Evolutionary conservation across 2,113 vertebrate genomes (phyloP), one percentile per base, ranked within the genome.

Genomic region (Mirounga angustirostris): DNA sequence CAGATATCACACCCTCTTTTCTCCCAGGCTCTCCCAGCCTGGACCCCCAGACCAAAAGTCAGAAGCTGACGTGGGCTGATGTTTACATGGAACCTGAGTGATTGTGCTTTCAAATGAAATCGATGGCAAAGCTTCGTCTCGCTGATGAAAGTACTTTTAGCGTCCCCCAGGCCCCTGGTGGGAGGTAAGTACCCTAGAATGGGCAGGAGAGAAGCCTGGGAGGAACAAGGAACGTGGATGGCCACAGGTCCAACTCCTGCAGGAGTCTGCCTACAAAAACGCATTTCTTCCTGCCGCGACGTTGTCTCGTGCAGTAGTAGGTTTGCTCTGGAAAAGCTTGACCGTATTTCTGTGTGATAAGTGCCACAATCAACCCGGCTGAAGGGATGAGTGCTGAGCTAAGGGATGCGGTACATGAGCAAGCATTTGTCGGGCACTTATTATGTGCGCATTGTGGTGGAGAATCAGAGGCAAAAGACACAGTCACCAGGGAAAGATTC

Each of bases 381-480:
- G 88, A 59, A 36, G 1, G 1, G 52, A 28, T 1, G 22, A 15
- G 73, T 1, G 8, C 40, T 5, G 36, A 65, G 61, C 43, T 26
- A 24, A 56, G 69, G 76, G 36, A 4, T 1, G 12, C 36, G 4
- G 3, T 7, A 24, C 18, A 33, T 22, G 36, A 14, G 40, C 10
- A 5, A 4, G 69, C 46, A 3, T 18, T 50, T 54, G 26, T 6
- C 0, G 0, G 24, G 43, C 24, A n/a, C 69, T 80, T 30, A 5
- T 3, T 1, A 7, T 0, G 4, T n/a, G 58, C 40, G 15, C 7
- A 4, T 16, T 4, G 0, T 13, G 21, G 50, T 19, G 36, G 50
- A 33, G 22, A 46, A 46, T 24, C 86, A 69, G 22, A 63, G 40
- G 56, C 19, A 24, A 87, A 73, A 61, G 43, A 21, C 43, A 63